Conservation (phyloP, 2,888 invertebrate genomes). For the Xestoiulus laeticollis region DNA sequence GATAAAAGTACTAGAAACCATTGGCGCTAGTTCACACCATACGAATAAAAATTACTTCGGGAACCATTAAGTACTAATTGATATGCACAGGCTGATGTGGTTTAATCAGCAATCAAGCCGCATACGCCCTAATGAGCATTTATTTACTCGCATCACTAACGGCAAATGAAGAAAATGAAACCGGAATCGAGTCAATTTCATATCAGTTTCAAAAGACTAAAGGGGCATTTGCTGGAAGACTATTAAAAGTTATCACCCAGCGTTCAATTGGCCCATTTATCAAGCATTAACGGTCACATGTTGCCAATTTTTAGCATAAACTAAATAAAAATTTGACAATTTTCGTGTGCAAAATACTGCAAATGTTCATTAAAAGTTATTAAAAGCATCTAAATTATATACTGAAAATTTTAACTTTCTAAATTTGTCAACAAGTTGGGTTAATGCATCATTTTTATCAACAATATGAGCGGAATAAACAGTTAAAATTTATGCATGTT, state of each 20-base stretch:
- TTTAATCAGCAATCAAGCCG: constrained; percentile 10
- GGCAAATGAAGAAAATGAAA: constrained; percentile 14
- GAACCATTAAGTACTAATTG: constrained; percentile 22
- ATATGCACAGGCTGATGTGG: constrained; percentile 34
- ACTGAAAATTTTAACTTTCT: too few species aligned
- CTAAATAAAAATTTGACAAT: not conserved
- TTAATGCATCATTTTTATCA: too few species aligned
- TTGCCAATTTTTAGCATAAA: not conserved
- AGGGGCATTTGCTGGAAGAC: not conserved
- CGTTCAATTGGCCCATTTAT: not conserved
- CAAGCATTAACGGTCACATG: not conserved
- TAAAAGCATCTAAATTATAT: too few species aligned
- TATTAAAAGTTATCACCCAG: not conserved
- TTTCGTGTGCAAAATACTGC: not conserved
- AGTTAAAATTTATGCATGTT: too few species aligned
- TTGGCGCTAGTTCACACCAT: not conserved
- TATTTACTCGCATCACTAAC: constrained; percentile 7
- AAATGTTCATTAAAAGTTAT: too few species aligned
- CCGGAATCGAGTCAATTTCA: constrained; percentile 10
- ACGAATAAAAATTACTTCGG: constrained; percentile 22
- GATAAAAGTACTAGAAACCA: not conserved
- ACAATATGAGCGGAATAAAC: too few species aligned
- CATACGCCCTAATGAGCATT: constrained; percentile 11
- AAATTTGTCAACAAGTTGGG: too few species aligned
- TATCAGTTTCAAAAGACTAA: not conserved